phyloP scores from a whole-genome alignment of 2,888 invertebrate genomes.

The Phaedon cochleariae region DNA sequence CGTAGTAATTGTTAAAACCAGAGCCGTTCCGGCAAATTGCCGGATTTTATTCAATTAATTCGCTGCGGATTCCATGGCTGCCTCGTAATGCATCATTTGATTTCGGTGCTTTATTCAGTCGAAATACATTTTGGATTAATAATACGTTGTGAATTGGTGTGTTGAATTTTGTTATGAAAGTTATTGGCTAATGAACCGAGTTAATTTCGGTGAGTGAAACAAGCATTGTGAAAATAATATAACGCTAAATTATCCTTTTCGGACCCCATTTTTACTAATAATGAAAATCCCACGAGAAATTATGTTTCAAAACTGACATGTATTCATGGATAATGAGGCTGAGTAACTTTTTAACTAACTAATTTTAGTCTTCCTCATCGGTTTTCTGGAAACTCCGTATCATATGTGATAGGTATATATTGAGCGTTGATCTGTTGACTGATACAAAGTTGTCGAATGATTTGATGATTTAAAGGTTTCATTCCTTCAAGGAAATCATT shows the following conservation, averaged over 20 bases:
- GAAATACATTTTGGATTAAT: constrained; percentile 41
- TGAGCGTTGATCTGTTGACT: no score
- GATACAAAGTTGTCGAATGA: no score
- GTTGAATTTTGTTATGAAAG: constrained; percentile 32
- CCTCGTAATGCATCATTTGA: constrained; percentile 43
- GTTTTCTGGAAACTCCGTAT: no score
- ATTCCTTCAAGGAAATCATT: no score
- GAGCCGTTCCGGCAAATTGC: constrained; percentile 44
- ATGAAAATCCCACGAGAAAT: no score
- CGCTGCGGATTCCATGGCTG: constrained; percentile 41
- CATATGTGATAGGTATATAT: no score
- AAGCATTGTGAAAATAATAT: not conserved
- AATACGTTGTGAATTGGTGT: constrained; percentile 33
- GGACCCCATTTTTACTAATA: no score
- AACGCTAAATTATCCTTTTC: not conserved
- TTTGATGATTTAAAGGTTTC: no score
- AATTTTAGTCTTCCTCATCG: no score
- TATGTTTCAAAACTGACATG: no score
- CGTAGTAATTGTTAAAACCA: constrained; percentile 43
- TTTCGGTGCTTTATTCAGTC: constrained; percentile 38
- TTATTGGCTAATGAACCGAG: constrained; percentile 26
- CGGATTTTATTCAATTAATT: constrained; percentile 47
- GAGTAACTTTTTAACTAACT: no score
- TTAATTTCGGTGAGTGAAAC: not conserved
- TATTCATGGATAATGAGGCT: no score